Base-by-base conservation (phyloP, 2,113 vertebrate species). In the Anarhynchus alexandrinus region DNA sequence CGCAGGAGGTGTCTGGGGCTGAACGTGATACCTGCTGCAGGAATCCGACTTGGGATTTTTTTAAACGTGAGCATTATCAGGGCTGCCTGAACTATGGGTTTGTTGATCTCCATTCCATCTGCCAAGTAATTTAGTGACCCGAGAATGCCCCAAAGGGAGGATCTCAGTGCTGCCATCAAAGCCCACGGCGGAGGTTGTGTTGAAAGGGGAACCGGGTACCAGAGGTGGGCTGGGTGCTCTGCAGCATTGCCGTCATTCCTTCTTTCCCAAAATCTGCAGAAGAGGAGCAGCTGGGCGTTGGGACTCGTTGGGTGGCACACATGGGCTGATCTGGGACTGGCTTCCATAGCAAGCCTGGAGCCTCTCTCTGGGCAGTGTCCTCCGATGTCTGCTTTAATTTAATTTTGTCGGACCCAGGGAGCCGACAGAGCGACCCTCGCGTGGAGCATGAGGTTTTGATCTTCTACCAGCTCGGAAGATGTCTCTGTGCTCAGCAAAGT, bases 201-300 rank as follows among this genome's bases (percentile, higher is more conserved):
- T 66, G 42, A 16, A 30, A 13, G 42, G n/a, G n/a, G n/a, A 55
- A 1, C 16, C 30, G 58, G 30, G 15, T 19, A 4, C 66, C 30
- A 52, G 43, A 2, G 0, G 0, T 10, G 62, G 55, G n/a, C 47
- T 36, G 55, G 26, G 76, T 0, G 4, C n/a, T 87, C 21, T 10
- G 49, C 5, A 11, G 30, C 1, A 0, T 34, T 32, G 54, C 30
- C 22, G 4, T 70, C 1, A 0, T 20, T 69, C 27, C 14, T 23
- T 38, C 62, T 47, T 51, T 10, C 5, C 3, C 27, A 38, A 45
- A 11, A 15, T 15, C 51, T 36, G 22, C 3, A 2, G 58, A 18
- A 69, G 27, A 82, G 52, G 40, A 67, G 36, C 72, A 22, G 22
- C 27, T 51, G 47, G 54, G 5, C 65, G 54, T 23, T 22, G 43